Evolutionary conservation across 1,140 invertebrate species (phyloP), one percentile per base, ranked within the genome.

Genomic region (Pseudomyrmex concolor): DNA sequence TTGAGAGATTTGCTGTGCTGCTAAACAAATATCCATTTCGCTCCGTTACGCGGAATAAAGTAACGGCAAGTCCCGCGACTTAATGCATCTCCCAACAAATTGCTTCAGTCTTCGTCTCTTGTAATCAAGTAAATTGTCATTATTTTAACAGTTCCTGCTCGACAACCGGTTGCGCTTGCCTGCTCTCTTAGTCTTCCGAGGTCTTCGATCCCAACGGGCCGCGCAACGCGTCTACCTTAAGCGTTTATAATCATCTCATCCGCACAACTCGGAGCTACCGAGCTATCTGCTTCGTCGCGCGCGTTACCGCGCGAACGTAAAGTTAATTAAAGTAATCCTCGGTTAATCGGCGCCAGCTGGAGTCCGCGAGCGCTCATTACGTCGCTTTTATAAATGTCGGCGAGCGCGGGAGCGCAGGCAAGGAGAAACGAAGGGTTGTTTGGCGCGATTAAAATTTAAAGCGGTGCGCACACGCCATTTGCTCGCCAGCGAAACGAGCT

Each of bases 241-340:
- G 34, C 34, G 34, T 34, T 34, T 34, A 34, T 34, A 34, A 34
- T 34, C 34, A 34, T 34, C 34, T 34, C 4, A 17, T 51, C 68
- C 22, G 22, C 60, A 12, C 45, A 50, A 19, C 15, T 77, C 62
- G 19, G n/a, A n/a, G 19, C 64, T 34, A 15, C 34, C 34, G 34
- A 34, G 34, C 34, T 34, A 5, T 9, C n/a, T 17, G 22, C 4
- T 4, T 19, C 3, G 7, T 34, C 59, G 43, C 48, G 60, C 60
- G 25, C 66, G 45, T 80, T 80, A 59, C 54, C 22, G 45, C 54
- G 76, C 25, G 48, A 74, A 50, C 59, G 70, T 82, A 54, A 82
- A 82, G 78, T 82, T 82, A 82, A 82, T 82, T 82, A 82, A 82
- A 82, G 78, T 82, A 82, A 82, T 82, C 70, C 78, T 72, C 57